phyloP scores from a whole-genome alignment of 2,888 invertebrate species.

The Platerodrilus igneus region DNA sequence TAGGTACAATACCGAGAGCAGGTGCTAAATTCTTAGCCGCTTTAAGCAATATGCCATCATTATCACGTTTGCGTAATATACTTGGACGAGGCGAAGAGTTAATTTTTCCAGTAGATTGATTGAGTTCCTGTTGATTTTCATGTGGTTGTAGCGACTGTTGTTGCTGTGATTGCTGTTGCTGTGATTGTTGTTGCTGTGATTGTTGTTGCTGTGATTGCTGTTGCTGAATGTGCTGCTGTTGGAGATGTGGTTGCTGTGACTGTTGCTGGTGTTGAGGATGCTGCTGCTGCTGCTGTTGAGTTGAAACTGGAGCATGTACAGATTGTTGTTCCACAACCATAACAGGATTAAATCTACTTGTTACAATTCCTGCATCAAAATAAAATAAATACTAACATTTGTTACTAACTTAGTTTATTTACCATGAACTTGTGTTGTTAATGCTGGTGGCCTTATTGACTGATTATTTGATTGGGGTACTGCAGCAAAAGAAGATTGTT shows the following conservation, averaged over 20 bases:
- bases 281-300: constrained; percentile 12
- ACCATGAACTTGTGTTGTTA: constrained; percentile 41
- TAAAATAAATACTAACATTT: constrained; percentile 3
- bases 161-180: constrained; percentile 14
- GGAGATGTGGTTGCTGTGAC: constrained; percentile 13
- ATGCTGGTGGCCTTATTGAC: constrained; percentile 36
- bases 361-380: constrained; percentile 29
- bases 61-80: constrained; percentile 82
- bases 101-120: constrained; percentile 35
- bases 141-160: constrained; percentile 14
- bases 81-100: constrained; percentile 68
- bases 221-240: too few species aligned
- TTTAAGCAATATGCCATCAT: constrained; percentile 67
- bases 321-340: constrained; percentile 46
- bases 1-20: constrained; percentile 21
- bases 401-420: constrained; percentile 14
- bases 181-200: constrained; percentile 15
- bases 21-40: constrained; percentile 58
- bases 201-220: constrained; percentile 14
- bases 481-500: constrained; percentile 38
- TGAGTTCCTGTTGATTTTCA: constrained; percentile 13
- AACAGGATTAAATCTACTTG: constrained; percentile 45
- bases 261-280: constrained; percentile 16
- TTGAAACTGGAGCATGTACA: constrained; percentile 28
- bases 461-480: constrained; percentile 37